Evolutionary conservation across 2,888 invertebrate genomes (phyloP).

Genomic region (Sussaba pulchella): DNA sequence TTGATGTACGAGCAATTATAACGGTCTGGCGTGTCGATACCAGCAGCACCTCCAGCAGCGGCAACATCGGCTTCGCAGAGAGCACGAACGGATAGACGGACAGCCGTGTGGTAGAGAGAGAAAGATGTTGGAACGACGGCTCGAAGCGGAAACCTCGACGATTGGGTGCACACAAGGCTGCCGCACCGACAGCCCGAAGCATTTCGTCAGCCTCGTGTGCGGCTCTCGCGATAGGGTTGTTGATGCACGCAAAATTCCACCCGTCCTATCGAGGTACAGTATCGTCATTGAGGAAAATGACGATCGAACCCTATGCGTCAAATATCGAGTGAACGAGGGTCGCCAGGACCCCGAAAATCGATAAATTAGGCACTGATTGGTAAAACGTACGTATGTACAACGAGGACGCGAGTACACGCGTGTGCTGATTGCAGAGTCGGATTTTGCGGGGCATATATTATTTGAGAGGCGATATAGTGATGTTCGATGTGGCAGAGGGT

Average conservation of each 20-base stretch:
- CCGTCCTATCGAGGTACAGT: not conserved
- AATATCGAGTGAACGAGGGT: constrained; percentile 1
- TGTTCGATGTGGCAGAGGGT: not conserved
- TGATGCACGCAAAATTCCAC: constrained; percentile 23
- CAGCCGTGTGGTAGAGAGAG: not conserved
- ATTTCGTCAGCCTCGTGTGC: constrained; percentile 10
- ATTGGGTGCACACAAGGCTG: constrained; percentile 8
- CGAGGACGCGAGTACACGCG: too few relatives aligned
- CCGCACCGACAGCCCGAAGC: constrained; percentile 39
- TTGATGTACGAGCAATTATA: constrained; percentile 67
- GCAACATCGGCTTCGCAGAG: not conserved
- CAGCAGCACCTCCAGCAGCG: constrained; percentile 31
- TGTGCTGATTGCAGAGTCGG: too few relatives aligned
- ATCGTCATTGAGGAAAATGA: constrained; percentile 18
- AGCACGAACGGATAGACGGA: not conserved
- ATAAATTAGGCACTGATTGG: constrained; percentile 39
- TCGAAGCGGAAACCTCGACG: constrained; percentile 26
- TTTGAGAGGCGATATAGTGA: too few relatives aligned
- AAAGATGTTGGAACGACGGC: not conserved
- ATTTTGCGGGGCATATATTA: too few relatives aligned
- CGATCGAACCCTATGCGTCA: constrained; percentile 30
- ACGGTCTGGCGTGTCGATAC: constrained; percentile 60
- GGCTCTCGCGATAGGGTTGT: not conserved
- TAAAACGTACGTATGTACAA: constrained; percentile 13
- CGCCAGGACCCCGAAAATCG: too few relatives aligned